Evolutionary conservation across 1,140 invertebrate species (phyloP), one percentile per base, ranked within the genome.

Genomic region (Drosophila kikkawai): DNA sequence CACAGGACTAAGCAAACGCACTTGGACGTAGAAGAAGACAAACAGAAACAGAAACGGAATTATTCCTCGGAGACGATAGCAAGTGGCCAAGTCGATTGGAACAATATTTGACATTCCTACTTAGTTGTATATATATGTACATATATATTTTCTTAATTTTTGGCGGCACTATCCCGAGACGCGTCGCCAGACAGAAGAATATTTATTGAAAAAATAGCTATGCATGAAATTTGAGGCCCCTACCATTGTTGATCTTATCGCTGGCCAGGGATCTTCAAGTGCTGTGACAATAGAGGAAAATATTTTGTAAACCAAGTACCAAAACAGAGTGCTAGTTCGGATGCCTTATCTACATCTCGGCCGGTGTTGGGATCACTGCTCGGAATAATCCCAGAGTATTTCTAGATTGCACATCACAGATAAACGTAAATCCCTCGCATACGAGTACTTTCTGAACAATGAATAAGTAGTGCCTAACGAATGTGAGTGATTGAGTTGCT

Each of bases 201-300:
- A 66, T 76, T 76, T 76, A 58, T 76, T 76, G 53, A 76, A 57
- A 66, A 76, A 74, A 74, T 74, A 74, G 26, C 70, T 74, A 74
- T 66, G 61, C 74, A 76, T 76, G 74, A 76, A 76, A 76, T 76
- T 64, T 57, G 73, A 76, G 61, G 41, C 58, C 19, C 41, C 34
- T 76, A 32, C 36, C 37, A 59, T 73, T 77, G 75, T 58, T 76
- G 61, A 66, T 34, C 73, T 76, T 76, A 77, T 77, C 75, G 64
- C 47, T 39, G 55, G 41, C 63, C 26, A 22, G 32, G 50, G 22
- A 77, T 76, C 74, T 65, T 51, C 42, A 42, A 56, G 57, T 75
- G 69, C 58, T 61, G 69, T 39, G 67, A 71, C 69, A 71, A 71
- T 56, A 73, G 42, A 73, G 37, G 58, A 63, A 75, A 75, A 75